A percentile compares a stretch with the other conserved stretches of the same genome.
phyloP scores from a whole-genome alignment of 2,888 invertebrate genomes.

The Nymphalis urticae region DNA sequence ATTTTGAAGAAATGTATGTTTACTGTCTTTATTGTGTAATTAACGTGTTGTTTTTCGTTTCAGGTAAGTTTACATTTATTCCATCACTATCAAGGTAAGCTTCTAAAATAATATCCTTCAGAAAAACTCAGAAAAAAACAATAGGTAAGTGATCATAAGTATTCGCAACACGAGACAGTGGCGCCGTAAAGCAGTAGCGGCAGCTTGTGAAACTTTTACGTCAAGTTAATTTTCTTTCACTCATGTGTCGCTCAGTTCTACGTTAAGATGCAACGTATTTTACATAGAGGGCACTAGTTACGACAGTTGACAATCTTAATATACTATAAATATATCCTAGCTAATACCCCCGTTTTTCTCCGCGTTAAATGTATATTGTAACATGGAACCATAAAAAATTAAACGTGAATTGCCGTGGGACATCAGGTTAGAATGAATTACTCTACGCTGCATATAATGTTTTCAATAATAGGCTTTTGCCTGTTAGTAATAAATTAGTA shows the following conservation, averaged over 20 bases:
- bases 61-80: slow-evolving; percentile 18
- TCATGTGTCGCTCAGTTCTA: neutral
- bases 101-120: neutral
- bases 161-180: neutral
- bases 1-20: too few relatives aligned
- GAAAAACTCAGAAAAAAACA: neutral
- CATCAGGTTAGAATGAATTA: too few relatives aligned
- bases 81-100: slow-evolving; percentile 6
- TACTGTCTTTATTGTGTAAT: too few relatives aligned
- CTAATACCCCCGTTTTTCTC: too few relatives aligned
- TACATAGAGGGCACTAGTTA: slow-evolving; percentile 27
- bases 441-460: too few relatives aligned
- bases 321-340: too few relatives aligned
- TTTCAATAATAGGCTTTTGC: too few relatives aligned
- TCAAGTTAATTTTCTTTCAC: slow-evolving; percentile 22
- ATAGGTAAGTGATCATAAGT: too few relatives aligned
- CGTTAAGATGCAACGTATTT: slow-evolving; percentile 9
- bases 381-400: too few relatives aligned
- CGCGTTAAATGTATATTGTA: too few relatives aligned
- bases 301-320: neutral
- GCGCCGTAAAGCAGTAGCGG: slow-evolving; percentile 8
- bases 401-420: too few relatives aligned
- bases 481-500: too few relatives aligned
- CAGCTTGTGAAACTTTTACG: slow-evolving; percentile 5
- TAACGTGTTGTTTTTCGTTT: slow-evolving; percentile 14